phyloP scores from a whole-genome alignment of 2,797 vertebrate species.

The Sebastes elongatus region DNA sequence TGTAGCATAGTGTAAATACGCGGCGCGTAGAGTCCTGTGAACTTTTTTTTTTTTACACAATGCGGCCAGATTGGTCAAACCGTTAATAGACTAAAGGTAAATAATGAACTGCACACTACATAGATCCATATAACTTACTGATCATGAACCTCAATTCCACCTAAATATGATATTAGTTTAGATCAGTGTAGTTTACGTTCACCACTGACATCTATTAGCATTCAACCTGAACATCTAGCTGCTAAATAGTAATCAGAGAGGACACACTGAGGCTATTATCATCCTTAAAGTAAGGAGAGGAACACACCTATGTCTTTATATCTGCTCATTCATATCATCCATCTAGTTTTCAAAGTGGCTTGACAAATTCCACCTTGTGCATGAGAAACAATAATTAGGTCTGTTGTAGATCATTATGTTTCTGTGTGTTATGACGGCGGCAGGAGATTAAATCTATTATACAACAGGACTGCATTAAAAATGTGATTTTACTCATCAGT shows the following conservation, averaged over 20 bases:
- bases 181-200: background rate
- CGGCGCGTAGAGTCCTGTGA: too few species aligned
- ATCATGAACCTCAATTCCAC: background rate
- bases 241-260: background rate
- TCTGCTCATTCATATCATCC: background rate
- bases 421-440: slow-evolving; percentile 2
- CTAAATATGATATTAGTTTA: background rate
- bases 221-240: background rate
- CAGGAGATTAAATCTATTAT: slow-evolving; percentile 9
- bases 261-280: background rate
- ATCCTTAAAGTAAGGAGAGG: background rate
- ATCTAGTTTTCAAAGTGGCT: background rate
- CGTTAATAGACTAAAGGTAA: background rate
- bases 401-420: slow-evolving; percentile 18
- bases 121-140: background rate
- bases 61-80: background rate
- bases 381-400: slow-evolving; percentile 30
- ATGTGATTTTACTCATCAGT: slow-evolving; percentile 50
- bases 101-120: background rate
- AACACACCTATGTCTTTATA: background rate
- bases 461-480: slow-evolving; percentile 26
- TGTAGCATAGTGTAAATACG: too few species aligned
- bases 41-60: too few species aligned
- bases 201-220: background rate
- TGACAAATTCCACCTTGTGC: slow-evolving; percentile 2